Evolutionary conservation across 64 coral and sea anemone genomes (phyloP).

Genomic region (Pocillopora damicornis): DNA sequence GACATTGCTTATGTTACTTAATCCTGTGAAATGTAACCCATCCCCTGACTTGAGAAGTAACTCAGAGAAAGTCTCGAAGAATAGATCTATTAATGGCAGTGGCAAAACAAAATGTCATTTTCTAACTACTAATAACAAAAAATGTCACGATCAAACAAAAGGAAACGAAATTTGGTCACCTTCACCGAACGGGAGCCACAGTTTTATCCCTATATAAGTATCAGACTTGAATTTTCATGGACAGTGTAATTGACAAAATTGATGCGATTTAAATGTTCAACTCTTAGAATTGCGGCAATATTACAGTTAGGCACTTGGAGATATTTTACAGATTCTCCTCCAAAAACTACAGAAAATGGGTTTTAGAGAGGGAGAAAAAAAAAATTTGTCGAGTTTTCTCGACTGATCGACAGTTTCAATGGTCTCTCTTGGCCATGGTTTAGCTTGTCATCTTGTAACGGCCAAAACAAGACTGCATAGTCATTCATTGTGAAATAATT

Average conservation of each 20-base stretch:
- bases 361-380: not conserved
- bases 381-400: not conserved
- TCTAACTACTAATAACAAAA: not conserved
- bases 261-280: constrained; percentile 7
- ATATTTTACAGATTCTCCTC: constrained; percentile 18
- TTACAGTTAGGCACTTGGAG: constrained; percentile 14
- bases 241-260: constrained; percentile 8
- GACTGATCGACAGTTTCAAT: constrained; percentile 13
- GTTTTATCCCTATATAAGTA: not conserved
- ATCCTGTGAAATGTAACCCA: not conserved
- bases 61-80: not conserved
- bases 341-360: constrained; percentile 16
- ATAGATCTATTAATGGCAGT: not conserved
- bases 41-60: not conserved
- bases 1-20: not conserved
- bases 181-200: not conserved
- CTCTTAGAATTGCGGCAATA: not conserved
- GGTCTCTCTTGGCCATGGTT: not conserved
- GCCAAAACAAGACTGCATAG: not conserved
- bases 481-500: constrained; percentile 14
- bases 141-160: not conserved
- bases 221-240: not conserved
- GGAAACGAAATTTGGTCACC: not conserved
- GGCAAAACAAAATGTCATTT: not conserved
- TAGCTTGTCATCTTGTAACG: not conserved